A percentile compares a stretch with the other conserved stretches of the same genome.
Evolutionary conservation across 53 echinoderm and acorn worm species (phyloP).

Genomic region (Mesocentrotus franciscanus): DNA sequence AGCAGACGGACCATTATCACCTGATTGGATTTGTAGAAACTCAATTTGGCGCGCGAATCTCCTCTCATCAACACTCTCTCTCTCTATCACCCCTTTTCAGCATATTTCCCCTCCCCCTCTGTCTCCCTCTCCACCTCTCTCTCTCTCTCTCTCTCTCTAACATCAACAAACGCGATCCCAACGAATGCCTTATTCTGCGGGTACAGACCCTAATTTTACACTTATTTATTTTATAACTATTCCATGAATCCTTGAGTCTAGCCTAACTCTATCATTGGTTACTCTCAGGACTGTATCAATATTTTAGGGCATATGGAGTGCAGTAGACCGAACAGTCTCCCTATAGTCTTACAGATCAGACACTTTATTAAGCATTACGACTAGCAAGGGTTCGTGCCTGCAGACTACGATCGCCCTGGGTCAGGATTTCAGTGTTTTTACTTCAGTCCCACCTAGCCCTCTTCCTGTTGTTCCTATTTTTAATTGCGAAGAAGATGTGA

Average conservation of each 20-base stretch:
- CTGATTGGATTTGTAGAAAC: conserved; percentile 53
- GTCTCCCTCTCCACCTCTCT: not conserved
- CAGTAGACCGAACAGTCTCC: no score
- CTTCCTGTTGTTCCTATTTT: conserved; percentile 10
- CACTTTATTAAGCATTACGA: no score
- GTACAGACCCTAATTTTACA: no score
- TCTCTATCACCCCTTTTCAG: not conserved
- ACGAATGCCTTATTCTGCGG: not conserved
- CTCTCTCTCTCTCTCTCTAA: not conserved
- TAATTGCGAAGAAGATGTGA: not conserved
- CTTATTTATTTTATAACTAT: no score
- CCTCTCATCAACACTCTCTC: conserved; percentile 41
- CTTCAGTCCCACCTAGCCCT: conserved; percentile 1
- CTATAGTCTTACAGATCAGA: no score
- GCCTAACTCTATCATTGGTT: no score
- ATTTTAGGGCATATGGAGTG: no score
- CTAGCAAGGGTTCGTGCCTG: no score
- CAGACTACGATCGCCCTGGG: not conserved
- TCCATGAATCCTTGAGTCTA: no score
- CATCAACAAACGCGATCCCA: conserved; percentile 7
- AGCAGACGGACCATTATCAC: conserved; percentile 44
- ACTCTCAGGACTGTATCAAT: no score
- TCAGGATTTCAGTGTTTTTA: not conserved
- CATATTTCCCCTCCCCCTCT: not conserved
- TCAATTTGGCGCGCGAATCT: conserved; percentile 58